These are phyloP conservation scores for Cerastis leucographa DNA, from an alignment of 2,888 invertebrate species.

Conservation along the genomic window DNA sequence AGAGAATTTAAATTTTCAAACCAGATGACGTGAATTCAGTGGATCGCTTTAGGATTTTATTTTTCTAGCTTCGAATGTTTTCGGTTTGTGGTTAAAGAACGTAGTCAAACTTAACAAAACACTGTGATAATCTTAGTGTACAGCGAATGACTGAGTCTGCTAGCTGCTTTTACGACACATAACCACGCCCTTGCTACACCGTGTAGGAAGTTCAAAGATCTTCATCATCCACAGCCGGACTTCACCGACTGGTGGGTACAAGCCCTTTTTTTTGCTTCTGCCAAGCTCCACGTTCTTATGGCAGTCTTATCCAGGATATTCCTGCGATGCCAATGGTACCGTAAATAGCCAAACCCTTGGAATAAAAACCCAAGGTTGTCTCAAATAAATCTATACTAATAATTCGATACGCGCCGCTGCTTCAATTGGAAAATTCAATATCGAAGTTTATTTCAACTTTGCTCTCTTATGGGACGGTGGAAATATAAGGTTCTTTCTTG, in stretches of 20 bases:
- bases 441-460: conserved; percentile 67
- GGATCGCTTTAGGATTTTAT: background rate
- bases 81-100: too few species aligned
- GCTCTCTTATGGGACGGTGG: conserved; percentile 42
- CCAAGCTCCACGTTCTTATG: too few species aligned
- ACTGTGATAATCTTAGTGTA: background rate
- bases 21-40: background rate
- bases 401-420: conserved; percentile 59
- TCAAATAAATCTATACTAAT: conserved; percentile 51
- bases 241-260: too few species aligned
- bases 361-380: conserved; percentile 38
- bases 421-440: conserved; percentile 69
- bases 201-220: too few species aligned
- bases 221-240: too few species aligned
- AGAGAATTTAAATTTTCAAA: background rate
- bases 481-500: conserved; percentile 19
- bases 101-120: background rate
- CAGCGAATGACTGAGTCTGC: background rate
- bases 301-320: too few species aligned
- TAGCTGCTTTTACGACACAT: background rate
- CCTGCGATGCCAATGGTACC: background rate
- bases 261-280: too few species aligned
- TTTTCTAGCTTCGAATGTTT: background rate
- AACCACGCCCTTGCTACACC: background rate
- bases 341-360: background rate